A percentile compares a stretch with the other conserved stretches of the same genome.
phyloP scores from a whole-genome alignment of 2,797 vertebrate species.

The Parotocinclus haroldoi region DNA sequence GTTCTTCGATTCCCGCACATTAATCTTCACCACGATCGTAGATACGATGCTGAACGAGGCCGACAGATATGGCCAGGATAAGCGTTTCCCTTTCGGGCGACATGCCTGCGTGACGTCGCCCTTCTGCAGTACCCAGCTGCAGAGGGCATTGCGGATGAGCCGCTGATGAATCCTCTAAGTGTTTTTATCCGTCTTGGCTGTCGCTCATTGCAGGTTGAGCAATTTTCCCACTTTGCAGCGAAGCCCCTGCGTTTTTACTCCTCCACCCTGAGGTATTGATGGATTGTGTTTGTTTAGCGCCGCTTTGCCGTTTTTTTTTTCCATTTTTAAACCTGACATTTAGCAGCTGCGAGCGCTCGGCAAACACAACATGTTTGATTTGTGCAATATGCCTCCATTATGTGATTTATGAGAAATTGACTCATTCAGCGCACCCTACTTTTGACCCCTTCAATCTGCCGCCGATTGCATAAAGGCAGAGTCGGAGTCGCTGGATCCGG shows the following conservation, averaged over 20 bases:
- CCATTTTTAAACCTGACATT: constrained; percentile 37
- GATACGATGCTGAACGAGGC: not conserved
- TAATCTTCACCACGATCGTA: constrained; percentile 64
- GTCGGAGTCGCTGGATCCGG: not conserved
- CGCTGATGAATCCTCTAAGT: constrained; percentile 8
- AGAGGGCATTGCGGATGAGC: not conserved
- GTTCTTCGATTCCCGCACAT: constrained; percentile 49
- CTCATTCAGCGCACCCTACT: constrained; percentile 9
- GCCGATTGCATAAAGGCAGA: constrained; percentile 26
- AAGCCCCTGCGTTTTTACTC: not conserved
- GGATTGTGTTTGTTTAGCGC: constrained; percentile 34
- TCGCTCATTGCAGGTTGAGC: not conserved
- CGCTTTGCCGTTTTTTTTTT: constrained; percentile 1
- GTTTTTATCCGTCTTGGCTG: not conserved
- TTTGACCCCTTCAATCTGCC: constrained; percentile 27
- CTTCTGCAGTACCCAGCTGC: not conserved
- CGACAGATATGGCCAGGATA: not conserved
- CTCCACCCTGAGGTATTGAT: constrained; percentile 14
- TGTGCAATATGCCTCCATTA: constrained; percentile 28
- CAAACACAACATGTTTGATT: constrained; percentile 30
- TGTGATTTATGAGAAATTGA: constrained; percentile 29
- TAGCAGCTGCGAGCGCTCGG: constrained; percentile 25
- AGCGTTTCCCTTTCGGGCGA: not conserved
- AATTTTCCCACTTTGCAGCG: not conserved
- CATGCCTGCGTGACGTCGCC: not conserved